Evolutionary conservation across 35 echinoderm and acorn worm species (phyloP), one percentile per base, ranked within the genome.

Genomic region (Apostichopus japonicus): DNA sequence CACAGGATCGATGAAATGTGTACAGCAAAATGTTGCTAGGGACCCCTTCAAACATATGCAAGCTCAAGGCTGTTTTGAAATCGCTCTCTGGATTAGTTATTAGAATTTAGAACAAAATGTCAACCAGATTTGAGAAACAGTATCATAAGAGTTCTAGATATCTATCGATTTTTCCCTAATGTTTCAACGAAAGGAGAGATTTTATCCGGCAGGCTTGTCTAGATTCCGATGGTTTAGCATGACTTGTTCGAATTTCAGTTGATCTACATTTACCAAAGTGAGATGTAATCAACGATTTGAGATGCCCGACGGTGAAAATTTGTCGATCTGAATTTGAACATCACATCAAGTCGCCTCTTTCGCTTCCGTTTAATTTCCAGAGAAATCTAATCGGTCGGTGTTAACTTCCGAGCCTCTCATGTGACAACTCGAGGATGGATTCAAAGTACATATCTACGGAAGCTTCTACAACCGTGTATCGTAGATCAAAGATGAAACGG

Each of bases 221-320:
- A 53, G 79, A 83, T 83, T 83, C 33, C 79, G 27, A 54, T 23
- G 53, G 53, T 84, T 58, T 58, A 84, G 81, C 54, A 59, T 84
- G 81, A 84, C 81, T 84, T 58, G 81, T 84, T 84, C 81, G 81
- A 84, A 84, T 84, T 84, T 84, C 81, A 84, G 81, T 84, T 84
- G 81, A 84, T 84, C 81, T 84, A 84, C 81, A 84, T 84, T 84
- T 84, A 84, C 81, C 33, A 55, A 54, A 84, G 81, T 84, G 81
- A 84, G 81, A 84, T 84, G 81, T 84, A 84, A 84, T 59, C 81
- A 84, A 84, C 81, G 56, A 84, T 84, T 84, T 84, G 21, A 58
- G 14, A 84, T 84, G 54, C 33, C 81, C 81, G 54, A 84, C 81
- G 81, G 54, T 57, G 81, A 57, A 44, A 44, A 84, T 53, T 84